phyloP scores from a whole-genome alignment of 2,888 invertebrate species.

The Deilephila elpenor region DNA sequence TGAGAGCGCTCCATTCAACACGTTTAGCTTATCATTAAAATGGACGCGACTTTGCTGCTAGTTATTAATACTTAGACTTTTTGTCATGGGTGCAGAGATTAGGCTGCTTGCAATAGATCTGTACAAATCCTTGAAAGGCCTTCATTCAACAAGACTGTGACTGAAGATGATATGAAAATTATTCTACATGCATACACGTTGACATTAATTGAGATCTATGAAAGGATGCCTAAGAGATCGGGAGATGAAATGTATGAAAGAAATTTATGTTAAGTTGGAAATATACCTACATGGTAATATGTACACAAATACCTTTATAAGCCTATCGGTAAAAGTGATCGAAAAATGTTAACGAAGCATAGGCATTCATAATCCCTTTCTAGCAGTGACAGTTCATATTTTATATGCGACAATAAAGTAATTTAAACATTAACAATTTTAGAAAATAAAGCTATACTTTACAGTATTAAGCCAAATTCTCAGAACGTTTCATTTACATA shows the following conservation, averaged over 20 bases:
- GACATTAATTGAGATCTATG: too few species aligned
- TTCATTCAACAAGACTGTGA: too few species aligned
- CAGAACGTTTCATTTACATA: neutral
- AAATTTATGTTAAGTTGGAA: too few species aligned
- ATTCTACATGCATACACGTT: too few species aligned
- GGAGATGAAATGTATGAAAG: too few species aligned
- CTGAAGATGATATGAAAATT: too few species aligned
- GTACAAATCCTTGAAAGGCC: too few species aligned
- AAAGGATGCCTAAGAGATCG: too few species aligned
- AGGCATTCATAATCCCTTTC: neutral
- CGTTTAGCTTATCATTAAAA: conserved; percentile 36
- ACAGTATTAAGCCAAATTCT: neutral
- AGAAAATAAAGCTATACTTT: neutral
- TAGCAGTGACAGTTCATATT: neutral
- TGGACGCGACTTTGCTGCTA: neutral
- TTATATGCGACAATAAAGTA: neutral
- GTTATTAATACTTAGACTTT: neutral
- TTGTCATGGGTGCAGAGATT: neutral
- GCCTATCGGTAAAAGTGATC: too few species aligned
- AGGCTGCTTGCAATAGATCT: too few species aligned
- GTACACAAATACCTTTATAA: too few species aligned
- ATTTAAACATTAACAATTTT: neutral
- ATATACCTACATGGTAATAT: too few species aligned
- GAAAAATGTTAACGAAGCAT: neutral
- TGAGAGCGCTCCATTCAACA: conserved; percentile 41